These are phyloP conservation scores for Leucopternis melanops DNA, from an alignment of 2,113 vertebrate genomes.

Conservation along the genomic window DNA sequence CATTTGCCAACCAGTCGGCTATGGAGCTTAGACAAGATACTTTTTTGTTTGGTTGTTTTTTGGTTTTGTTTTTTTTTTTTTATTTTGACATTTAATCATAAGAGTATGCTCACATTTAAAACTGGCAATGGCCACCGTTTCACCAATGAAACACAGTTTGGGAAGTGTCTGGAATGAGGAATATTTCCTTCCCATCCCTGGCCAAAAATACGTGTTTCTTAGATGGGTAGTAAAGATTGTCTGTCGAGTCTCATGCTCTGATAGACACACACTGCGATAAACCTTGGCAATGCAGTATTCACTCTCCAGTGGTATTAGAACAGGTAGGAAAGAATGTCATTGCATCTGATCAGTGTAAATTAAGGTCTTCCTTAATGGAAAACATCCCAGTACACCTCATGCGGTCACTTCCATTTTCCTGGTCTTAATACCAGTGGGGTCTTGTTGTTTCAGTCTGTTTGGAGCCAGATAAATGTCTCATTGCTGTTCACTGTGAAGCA, in stretches of 20 bases:
- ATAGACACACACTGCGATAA: accelerated
- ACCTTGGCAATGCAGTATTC: background rate
- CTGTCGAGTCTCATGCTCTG: background rate
- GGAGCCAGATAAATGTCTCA: background rate
- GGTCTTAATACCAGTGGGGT: background rate
- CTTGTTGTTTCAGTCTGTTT: background rate
- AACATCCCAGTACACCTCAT: background rate
- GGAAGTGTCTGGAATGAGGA: background rate
- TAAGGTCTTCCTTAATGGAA: background rate
- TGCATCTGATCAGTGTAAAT: background rate
- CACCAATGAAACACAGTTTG: background rate
- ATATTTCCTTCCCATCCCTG: background rate
- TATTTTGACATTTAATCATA: background rate
- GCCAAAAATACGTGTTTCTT: background rate
- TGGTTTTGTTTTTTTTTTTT: background rate
- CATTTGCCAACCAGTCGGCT: background rate
- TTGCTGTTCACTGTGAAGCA: background rate
- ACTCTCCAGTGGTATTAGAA: background rate
- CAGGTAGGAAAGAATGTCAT: background rate
- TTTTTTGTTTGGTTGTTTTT: no score
- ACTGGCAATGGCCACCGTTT: background rate
- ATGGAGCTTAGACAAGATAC: accelerated
- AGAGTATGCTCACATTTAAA: background rate
- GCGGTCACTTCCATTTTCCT: background rate
- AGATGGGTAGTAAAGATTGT: background rate